Evolutionary conservation across 2,888 invertebrate genomes (phyloP), one percentile per base, ranked within the genome.

Genomic region (Gerosis bhagava): DNA sequence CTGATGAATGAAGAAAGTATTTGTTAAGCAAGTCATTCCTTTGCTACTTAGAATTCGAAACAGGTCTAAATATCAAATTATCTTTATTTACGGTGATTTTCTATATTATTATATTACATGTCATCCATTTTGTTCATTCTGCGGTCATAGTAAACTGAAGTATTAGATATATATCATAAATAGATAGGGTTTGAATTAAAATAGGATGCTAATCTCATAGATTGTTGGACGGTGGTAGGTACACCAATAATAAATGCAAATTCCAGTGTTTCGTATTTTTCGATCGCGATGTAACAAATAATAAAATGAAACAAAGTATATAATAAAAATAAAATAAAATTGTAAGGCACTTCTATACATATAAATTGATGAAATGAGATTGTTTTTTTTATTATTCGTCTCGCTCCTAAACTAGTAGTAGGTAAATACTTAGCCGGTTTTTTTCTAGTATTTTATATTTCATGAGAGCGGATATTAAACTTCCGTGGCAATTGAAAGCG

Each of bases 321-420:
- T 70, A 80, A 75, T 68, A 79, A n/a, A n/a, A n/a, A n/a, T n/a
- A 79, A 86, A 86, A 86, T 73, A 77, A 83, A 83, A 81, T 79
- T 66, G 81, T 88, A 88, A 88, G 88, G 88, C 88, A 88, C 88
- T 87, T 87, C 83, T 86, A 83, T 84, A 77, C 84, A 75, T 68
- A 73, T n/a, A n/a, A n/a, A n/a, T n/a, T n/a, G n/a, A n/a, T n/a
- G n/a, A 78, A 72, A 80, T 78, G 77, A 81, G 81, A 72, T n/a
- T n/a, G 64, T 59, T 80, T 67, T 21, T 34, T 73, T 69, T 63
- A 63, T 70, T 71, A 63, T 59, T 36, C 3, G 13, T 36, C 35
- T 69, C 64, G 71, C 65, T 71, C 70, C 75, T n/a, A n/a, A n/a
- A n/a, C n/a, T n/a, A n/a, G n/a, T n/a, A n/a, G n/a, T 74, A 76